Evolutionary conservation across 2,113 vertebrate species (phyloP), one percentile per base, ranked within the genome.

Genomic region (Pontoporia blainvillei): DNA sequence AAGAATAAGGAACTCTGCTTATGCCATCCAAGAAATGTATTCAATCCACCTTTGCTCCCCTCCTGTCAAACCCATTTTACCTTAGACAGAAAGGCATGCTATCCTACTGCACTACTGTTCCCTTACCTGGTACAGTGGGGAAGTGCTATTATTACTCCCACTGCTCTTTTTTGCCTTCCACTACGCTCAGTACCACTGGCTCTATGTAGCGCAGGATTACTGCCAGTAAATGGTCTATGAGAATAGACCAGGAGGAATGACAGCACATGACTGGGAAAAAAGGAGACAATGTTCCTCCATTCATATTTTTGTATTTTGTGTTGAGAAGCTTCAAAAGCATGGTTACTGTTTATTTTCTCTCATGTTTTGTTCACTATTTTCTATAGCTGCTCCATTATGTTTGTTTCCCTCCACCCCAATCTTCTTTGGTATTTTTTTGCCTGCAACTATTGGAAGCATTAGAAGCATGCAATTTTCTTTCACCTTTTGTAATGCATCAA

Each of bases 401-500:
- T 97, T 93, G 29, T 44, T 97, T 96, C 59, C 41, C 0, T 72
- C 75, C 15, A 69, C 5, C 3, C 2, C 29, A 86, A 57, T 78
- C 3, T 0, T 31, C 96, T 94, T 59, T 29, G 9, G 17, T 34
- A 34, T 94, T 21, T 36, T 76, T 88, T 94, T 79, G 61, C 1
- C 29, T 72, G 8, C 73, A 91, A 78, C 81, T 86, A 86, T 34
- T 87, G 31, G 0, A 49, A 54, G 1, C 6, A 90, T 87, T 83
- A 39, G 0, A 59, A n/a, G 4, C 3, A 94, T 90, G 12, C 29
- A 18, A 79, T 94, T 97, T 95, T 78, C 8, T 31, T 88, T 97
- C 61, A 84, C 64, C 4, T 86, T 95, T 95, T 72, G 2, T 15
- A 78, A 73, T 76, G 2, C n/a, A 82, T 88, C 11, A 95, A 89